Evolutionary conservation across 2,113 vertebrate species (phyloP).

Genomic region (Atrichornis clamosus): DNA sequence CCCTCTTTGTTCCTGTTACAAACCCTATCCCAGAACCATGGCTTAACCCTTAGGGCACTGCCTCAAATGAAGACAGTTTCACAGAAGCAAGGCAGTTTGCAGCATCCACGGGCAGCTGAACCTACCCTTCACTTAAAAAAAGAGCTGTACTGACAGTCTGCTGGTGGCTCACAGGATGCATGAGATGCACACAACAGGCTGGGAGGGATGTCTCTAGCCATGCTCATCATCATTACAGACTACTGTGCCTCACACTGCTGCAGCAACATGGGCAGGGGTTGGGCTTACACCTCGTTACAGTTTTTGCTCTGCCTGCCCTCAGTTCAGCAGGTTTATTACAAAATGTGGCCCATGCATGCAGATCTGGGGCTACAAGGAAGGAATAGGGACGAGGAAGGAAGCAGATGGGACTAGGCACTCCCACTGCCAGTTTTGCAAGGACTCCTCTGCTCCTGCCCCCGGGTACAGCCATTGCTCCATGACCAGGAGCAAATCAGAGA

Average conservation of each 20-base stretch:
- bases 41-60: constrained; percentile 42
- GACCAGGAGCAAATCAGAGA: neutral
- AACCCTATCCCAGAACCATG: neutral
- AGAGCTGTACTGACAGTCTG: neutral
- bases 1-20: constrained; percentile 45
- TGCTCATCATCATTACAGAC: neutral
- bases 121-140: neutral
- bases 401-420: neutral
- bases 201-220: neutral
- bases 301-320: neutral
- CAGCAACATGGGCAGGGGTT: rapidly evolving
- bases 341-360: neutral
- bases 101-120: neutral
- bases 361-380: neutral
- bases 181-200: neutral
- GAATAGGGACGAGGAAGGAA: neutral
- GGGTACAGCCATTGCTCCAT: neutral
- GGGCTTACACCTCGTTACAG: neutral
- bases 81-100: neutral
- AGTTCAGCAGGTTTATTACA: neutral
- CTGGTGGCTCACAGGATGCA: neutral
- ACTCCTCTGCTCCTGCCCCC: neutral
- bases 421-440: neutral
- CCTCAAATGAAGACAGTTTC: neutral
- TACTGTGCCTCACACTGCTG: neutral